Base-by-base conservation (phyloP, 2,888 invertebrate genomes). In the Dasypolia templi region DNA sequence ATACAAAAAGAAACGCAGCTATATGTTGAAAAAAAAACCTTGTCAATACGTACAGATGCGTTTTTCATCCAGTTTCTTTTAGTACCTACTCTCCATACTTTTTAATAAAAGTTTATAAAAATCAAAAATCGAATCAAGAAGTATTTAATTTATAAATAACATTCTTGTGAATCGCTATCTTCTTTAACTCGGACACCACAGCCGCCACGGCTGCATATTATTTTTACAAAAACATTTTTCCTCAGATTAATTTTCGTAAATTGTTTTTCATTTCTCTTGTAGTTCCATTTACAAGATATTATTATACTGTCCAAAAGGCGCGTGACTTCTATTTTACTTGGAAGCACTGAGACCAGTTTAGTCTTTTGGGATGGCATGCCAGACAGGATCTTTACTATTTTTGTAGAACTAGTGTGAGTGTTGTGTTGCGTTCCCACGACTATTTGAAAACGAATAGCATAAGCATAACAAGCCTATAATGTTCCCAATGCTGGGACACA, bases 231-330 rank as follows among this genome's bases (percentile, higher is more conserved):
- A 84, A 74, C 75, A 56, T 75, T 86, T 83, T 84, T 73, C 65
- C 65, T 84, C 32, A 65, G 77, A 86, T 84, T 86, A 84, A 84
- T 84, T 84, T 86, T 84, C 75, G 53, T 70, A 84, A 84, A 84
- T 84, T 86, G 86, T 86, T 84, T 84, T 84, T 84, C 73, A 84
- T 84, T 86, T 83, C 64, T 84, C 72, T 77, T 72, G 72, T 77
- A 86, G 77, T 84, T 84, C 46, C 17, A 26, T 14, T 77, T 62
- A 72, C 26, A 70, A 81, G 66, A 81, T 80, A 66, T 86, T 84
- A 56, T 71, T 77, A 75, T 26, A 63, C 44, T 63, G 58, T 49
- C 11, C 26, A 22, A 42, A 17, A 49, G 42, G 14, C 17, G 17
- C 22, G 29, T 58, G 61, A 14, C 32, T 59, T 63, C 29, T 70